phyloP scores from a whole-genome alignment of 2,113 vertebrate genomes.

The Nanger granti region DNA sequence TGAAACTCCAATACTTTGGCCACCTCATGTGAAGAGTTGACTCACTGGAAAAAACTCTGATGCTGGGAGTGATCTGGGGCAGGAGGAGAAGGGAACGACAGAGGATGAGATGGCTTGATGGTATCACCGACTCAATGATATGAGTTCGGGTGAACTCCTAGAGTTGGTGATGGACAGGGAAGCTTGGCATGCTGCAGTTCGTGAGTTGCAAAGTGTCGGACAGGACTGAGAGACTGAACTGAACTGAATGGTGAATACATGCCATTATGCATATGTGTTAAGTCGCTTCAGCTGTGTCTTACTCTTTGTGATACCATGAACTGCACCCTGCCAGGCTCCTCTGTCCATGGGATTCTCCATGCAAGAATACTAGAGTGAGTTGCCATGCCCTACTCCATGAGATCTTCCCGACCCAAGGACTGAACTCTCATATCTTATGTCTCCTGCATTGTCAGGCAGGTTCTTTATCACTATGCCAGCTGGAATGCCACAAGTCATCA shows the following conservation, averaged over 20 bases:
- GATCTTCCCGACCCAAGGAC: not conserved
- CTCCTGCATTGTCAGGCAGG: not conserved
- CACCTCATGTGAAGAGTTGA: too few relatives aligned
- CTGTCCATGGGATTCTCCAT: not conserved
- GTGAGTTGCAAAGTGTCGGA: too few relatives aligned
- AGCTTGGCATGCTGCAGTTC: too few relatives aligned
- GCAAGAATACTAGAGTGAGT: not conserved
- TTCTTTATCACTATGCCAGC: not conserved
- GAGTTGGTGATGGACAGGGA: too few relatives aligned
- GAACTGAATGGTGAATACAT: not conserved
- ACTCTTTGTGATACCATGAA: not conserved
- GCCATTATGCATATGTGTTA: not conserved
- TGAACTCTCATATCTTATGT: not conserved
- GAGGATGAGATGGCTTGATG: too few relatives aligned
- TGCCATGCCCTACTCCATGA: not conserved
- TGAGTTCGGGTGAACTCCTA: rapidly evolving
- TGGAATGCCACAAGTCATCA: not conserved
- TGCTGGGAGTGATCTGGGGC: too few relatives aligned
- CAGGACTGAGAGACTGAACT: too few relatives aligned
- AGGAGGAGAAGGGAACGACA: too few relatives aligned
- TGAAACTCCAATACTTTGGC: too few relatives aligned
- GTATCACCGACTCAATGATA: rapidly evolving
- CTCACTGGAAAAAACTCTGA: too few relatives aligned
- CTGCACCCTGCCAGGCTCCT: not conserved
- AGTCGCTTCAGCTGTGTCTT: not conserved